phyloP scores from a whole-genome alignment of 1,140 invertebrate genomes.

The Drosophila subpulchrella region DNA sequence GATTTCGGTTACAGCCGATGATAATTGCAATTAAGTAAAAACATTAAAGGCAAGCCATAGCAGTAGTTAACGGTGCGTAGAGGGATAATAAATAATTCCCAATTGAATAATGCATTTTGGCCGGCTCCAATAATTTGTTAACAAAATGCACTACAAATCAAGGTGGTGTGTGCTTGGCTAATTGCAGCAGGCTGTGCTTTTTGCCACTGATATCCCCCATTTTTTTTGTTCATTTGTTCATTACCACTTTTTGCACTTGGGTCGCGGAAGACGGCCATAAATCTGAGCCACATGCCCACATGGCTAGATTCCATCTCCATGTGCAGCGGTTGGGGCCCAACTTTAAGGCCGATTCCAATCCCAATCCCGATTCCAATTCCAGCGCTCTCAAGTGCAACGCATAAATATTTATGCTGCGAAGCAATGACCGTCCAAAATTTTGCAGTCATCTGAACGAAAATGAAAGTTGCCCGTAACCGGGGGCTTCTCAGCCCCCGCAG shows the following conservation, averaged over 20 bases:
- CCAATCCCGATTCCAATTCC: constrained; percentile 25
- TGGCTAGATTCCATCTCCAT: constrained; percentile 5
- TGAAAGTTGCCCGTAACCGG: constrained; percentile 59
- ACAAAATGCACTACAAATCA: constrained; percentile 63
- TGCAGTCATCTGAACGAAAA: constrained; percentile 45
- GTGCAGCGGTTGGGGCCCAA: not conserved
- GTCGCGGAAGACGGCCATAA: constrained; percentile 73
- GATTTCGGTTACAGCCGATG: constrained; percentile 37
- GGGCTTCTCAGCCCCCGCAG: constrained; percentile 6
- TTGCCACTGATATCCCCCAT: constrained; percentile 1
- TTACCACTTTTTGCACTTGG: constrained; percentile 21
- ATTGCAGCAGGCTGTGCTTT: constrained; percentile 22
- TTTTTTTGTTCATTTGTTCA: not conserved
- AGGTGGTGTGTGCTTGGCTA: constrained; percentile 22
- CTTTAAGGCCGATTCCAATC: constrained; percentile 19
- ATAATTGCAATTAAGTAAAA: constrained; percentile 55
- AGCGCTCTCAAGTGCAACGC: constrained; percentile 77
- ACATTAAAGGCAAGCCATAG: constrained; percentile 18
- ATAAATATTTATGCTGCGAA: constrained; percentile 73
- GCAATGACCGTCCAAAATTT: constrained; percentile 73
- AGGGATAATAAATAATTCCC: constrained; percentile 26
- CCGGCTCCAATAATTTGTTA: constrained; percentile 64
- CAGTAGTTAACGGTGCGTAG: constrained; percentile 66
- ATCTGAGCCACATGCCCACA: constrained; percentile 29
- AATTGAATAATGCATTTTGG: constrained; percentile 74